These are phyloP conservation scores for Tapirus indicus DNA, from an alignment of 2,797 vertebrate species.

Conservation along the genomic window DNA sequence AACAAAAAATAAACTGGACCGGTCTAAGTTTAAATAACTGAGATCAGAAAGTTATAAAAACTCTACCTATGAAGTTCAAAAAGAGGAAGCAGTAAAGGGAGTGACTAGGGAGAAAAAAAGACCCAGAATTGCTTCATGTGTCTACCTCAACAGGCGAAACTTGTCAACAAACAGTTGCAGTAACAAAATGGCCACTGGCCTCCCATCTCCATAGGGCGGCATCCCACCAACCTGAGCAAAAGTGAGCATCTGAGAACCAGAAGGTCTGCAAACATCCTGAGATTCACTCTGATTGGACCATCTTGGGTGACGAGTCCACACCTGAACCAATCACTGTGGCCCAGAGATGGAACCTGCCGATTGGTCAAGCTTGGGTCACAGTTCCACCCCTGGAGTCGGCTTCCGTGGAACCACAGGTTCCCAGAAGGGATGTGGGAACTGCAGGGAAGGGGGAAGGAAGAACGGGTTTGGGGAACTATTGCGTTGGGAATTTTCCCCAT, in stretches of 20 bases:
- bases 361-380: background rate
- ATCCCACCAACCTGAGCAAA: background rate
- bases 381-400: background rate
- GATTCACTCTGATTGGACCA: background rate
- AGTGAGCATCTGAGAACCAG: background rate
- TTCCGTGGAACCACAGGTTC: background rate
- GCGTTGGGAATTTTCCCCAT: background rate
- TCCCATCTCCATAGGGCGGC: background rate
- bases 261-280: background rate
- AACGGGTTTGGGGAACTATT: background rate
- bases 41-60: slow-evolving; percentile 23
- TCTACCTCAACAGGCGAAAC: background rate
- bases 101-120: background rate
- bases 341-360: background rate
- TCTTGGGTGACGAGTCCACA: background rate
- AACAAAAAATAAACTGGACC: background rate
- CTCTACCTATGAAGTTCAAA: background rate
- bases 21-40: background rate
- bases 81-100: background rate
- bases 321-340: background rate
- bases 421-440: background rate
- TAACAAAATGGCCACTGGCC: background rate
- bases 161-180: background rate
- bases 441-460: background rate
- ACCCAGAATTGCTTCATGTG: background rate